phyloP scores from a whole-genome alignment of 2,888 invertebrate species.

The Heliothis peltigera region DNA sequence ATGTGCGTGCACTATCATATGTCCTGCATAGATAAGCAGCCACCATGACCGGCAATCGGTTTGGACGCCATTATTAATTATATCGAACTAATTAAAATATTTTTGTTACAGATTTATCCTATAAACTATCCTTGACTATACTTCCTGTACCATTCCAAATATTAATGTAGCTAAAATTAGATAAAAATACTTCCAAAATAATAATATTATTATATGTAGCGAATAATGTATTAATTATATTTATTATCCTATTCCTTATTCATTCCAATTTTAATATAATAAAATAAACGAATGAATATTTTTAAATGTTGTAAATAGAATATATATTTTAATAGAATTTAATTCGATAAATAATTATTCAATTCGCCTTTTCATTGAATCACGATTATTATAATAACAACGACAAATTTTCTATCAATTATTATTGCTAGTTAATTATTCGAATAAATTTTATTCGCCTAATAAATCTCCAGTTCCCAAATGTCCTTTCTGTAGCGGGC shows the following conservation, averaged over 20 bases:
- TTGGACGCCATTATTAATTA: too few species aligned
- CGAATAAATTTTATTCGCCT: background rate
- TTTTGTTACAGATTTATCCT: conserved; percentile 57
- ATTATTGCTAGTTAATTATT: background rate
- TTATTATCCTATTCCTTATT: conserved; percentile 37
- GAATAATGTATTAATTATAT: conserved; percentile 14
- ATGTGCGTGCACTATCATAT: too few species aligned
- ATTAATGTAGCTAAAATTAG: conserved; percentile 16
- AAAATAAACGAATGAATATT: conserved; percentile 32
- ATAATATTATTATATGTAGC: conserved; percentile 5
- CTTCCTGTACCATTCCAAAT: conserved; percentile 61
- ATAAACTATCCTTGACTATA: conserved; percentile 69
- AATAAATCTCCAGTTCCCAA: fast-evolving
- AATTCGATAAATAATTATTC: background rate
- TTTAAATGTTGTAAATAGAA: conserved; percentile 19
- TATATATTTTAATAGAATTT: conserved; percentile 26
- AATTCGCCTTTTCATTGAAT: conserved; percentile 12
- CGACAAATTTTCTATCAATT: conserved; percentile 3
- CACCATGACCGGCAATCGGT: too few species aligned
- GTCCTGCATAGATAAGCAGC: too few species aligned
- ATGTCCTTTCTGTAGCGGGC: conserved; percentile 35
- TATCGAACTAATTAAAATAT: conserved; percentile 3
- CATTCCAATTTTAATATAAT: conserved; percentile 55
- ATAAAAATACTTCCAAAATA: conserved; percentile 31
- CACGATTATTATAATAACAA: conserved; percentile 6